Evolutionary conservation across 1,140 invertebrate genomes (phyloP), one percentile per base, ranked within the genome.

Genomic region (Tetramorium alpestre): DNA sequence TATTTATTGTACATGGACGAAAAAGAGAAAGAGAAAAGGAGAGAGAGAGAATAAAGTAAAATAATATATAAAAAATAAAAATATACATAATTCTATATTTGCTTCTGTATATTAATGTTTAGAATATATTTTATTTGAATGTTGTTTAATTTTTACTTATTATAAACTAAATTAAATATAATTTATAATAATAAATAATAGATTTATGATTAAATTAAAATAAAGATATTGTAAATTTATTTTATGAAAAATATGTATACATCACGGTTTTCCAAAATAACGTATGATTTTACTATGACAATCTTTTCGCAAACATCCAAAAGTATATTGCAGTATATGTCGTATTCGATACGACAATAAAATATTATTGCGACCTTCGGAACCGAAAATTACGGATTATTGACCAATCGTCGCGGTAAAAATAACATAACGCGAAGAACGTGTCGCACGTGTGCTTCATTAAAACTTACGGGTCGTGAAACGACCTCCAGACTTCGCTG

Each of bases 391-490:
- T 33, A 82, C 11, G 51, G 25, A 82, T 58, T 82, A 82, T 82
- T 82, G 51, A 82, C 51, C 51, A 72, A 82, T 58, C 41, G 44
- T 5, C 13, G 7, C 0, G 38, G 7, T 82, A 82, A 82, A 82
- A 82, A 82, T 82, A 82, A 82, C 25, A 18, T 28, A 73, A 72
- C 25, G 16, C 38, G 67, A 73, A 56, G 51, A 82, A 60, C 28
- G 25, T 72, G 16, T 81, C 38, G 22, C 80, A 82, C 80, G 80
- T 82, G 80, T 73, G 67, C 80, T 73, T 82, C 78, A 82, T 82
- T 82, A 82, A 82, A 82, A 44, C 65, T 82, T 82, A 58, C 80
- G 67, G 67, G 11, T 82, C 25, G 41, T 82, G 25, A 82, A 72
- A 72, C 78, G 78, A 82, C 78, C 78, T 82, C 78, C 65, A 82